A percentile compares a stretch with the other conserved stretches of the same genome.
Conservation (phyloP, 2,113 vertebrate species). For the human (Homo sapiens) region GRCh38 chrX:137545501-137546000, state of each 20-base stretch:
- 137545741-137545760: background rate
- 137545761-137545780: background rate
- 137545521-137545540: background rate
- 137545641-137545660: background rate
- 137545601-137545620: background rate
- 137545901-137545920: background rate
- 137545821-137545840: background rate
- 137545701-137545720: background rate
- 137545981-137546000: background rate
- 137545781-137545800: accelerated
- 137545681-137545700: background rate
- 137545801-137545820: background rate
- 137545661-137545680: background rate
- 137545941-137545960: background rate
- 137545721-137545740: background rate
- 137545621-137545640: background rate
- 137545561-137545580: accelerated
- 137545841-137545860: accelerated
- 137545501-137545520: background rate
- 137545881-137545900: background rate
- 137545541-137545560: background rate
- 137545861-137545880: accelerated
- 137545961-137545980: background rate
- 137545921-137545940: background rate
- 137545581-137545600: background rate